Evolutionary conservation across 2,888 invertebrate species (phyloP).

Genomic region (Cacoxenus indagator): DNA sequence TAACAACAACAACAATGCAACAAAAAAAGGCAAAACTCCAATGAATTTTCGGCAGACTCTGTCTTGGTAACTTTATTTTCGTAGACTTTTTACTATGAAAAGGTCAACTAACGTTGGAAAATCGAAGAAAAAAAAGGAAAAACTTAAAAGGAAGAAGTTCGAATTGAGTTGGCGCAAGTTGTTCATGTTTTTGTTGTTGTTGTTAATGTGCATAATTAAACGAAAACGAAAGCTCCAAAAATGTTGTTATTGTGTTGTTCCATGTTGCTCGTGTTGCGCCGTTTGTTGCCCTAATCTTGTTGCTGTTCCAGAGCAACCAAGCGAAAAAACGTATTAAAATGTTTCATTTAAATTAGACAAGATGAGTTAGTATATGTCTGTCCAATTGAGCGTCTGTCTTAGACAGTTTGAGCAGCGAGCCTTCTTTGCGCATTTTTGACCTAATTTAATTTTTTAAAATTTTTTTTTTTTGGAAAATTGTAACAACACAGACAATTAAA

Average conservation of each 20-base stretch:
- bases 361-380: neutral
- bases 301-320: neutral
- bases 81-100: constrained; percentile 8
- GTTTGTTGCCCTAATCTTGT: neutral
- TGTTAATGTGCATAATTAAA: constrained; percentile 1
- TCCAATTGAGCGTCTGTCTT: too few relatives aligned
- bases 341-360: constrained; percentile 11
- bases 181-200: neutral
- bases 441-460: neutral
- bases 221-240: constrained; percentile 10
- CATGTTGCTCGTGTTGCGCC: neutral
- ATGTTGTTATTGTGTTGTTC: neutral
- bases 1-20: neutral
- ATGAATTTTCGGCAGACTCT: neutral
- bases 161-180: neutral
- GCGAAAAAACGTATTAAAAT: constrained; percentile 4
- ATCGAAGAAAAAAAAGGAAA: neutral
- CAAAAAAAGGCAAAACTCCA: neutral
- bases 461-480: neutral
- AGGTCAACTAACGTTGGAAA: constrained; percentile 19
- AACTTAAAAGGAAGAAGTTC: neutral
- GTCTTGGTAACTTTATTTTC: too few relatives aligned
- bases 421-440: neutral
- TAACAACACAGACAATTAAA: neutral
- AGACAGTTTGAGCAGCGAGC: too few relatives aligned